Evolutionary conservation across 2,797 vertebrate genomes (phyloP).

Genomic region (Gobionotothen gibberifrons): DNA sequence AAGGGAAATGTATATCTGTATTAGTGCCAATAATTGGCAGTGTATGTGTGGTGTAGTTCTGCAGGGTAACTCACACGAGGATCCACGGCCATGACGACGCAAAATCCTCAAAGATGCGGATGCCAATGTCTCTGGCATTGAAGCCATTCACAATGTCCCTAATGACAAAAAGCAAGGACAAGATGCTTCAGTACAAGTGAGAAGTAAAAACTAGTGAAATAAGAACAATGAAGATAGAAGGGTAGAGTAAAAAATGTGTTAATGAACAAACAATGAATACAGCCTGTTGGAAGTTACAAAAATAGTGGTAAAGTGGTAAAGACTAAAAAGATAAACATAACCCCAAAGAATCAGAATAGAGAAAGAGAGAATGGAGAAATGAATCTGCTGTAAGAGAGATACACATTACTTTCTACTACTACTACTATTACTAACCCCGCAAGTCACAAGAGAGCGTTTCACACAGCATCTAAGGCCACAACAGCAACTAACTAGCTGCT

Average conservation of each 20-base stretch:
- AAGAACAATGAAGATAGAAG: background rate
- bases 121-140: conserved; percentile 81
- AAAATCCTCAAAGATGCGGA: conserved; percentile 92
- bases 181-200: background rate
- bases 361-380: background rate
- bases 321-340: background rate
- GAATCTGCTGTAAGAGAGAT: background rate
- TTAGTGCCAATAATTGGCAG: conserved; percentile 44
- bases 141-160: conserved; percentile 80
- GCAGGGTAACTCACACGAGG: conserved; percentile 86
- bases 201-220: background rate
- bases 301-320: conserved; percentile 14
- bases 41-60: background rate
- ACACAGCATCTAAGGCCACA: conserved; percentile 8
- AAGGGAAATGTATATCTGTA: background rate
- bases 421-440: background rate
- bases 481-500: conserved; percentile 45
- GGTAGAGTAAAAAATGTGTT: background rate
- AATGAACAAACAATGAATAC: background rate
- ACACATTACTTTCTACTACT: background rate
- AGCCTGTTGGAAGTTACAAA: background rate
- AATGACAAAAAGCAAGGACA: conserved; percentile 19
- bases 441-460: conserved; percentile 15
- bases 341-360: background rate
- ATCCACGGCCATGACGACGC: conserved; percentile 92